These are phyloP conservation scores for Salticus scenicus DNA, from an alignment of 2,888 invertebrate species.

Conservation along the genomic window DNA sequence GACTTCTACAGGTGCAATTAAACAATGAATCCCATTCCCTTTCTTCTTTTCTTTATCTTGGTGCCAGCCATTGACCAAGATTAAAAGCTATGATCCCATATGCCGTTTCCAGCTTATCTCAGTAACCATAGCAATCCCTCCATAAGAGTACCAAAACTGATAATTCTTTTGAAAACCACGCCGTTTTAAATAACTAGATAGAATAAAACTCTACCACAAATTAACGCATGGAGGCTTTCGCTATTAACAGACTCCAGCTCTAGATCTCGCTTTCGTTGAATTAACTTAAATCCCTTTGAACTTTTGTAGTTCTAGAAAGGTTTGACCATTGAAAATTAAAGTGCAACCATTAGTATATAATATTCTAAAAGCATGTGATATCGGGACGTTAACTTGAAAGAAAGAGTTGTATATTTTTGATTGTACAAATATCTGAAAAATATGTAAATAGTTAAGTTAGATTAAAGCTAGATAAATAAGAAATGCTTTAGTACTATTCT, in stretches of 20 bases:
- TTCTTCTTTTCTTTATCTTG: neutral
- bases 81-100: constrained; percentile 1
- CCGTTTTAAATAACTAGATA: constrained; percentile 39
- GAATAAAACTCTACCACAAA: constrained; percentile 35
- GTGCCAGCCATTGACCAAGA: neutral
- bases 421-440: too few species aligned
- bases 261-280: constrained; percentile 41
- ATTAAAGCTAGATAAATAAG: too few species aligned
- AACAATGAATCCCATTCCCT: neutral
- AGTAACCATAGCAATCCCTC: constrained; percentile 30
- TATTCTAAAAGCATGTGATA: too few species aligned
- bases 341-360: constrained; percentile 26
- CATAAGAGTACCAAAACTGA: constrained; percentile 34
- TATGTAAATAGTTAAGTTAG: too few species aligned
- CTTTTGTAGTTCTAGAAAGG: constrained; percentile 23
- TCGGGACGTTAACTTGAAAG: too few species aligned
- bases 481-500: too few species aligned
- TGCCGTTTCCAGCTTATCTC: constrained; percentile 9
- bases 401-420: too few species aligned
- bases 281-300: constrained; percentile 35
- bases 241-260: constrained; percentile 44
- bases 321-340: constrained; percentile 24
- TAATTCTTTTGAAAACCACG: constrained; percentile 35
- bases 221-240: constrained; percentile 50
- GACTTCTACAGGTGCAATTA: neutral